These are phyloP conservation scores for Strix uralensis DNA, from an alignment of 2,113 vertebrate genomes.

Conservation along the genomic window DNA sequence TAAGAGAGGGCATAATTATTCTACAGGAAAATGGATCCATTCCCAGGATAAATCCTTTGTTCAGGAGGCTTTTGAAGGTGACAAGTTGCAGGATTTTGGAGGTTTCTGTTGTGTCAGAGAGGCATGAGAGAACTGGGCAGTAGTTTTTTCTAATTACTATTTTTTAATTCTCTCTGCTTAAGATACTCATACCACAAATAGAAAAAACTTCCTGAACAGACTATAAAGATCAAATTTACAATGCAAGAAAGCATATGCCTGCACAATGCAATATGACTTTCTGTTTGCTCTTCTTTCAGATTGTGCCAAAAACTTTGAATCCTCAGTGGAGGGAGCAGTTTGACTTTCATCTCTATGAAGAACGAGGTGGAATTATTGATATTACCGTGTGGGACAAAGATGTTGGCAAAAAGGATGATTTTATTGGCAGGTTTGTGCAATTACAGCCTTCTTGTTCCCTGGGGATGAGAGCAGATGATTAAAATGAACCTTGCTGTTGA, in stretches of 20 bases:
- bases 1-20: background rate
- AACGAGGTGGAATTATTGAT: conserved; percentile 91
- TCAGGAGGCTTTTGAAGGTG: background rate
- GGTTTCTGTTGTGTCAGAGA: background rate
- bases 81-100: background rate
- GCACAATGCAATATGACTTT: background rate
- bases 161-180: background rate
- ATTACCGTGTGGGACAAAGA: conserved; percentile 98
- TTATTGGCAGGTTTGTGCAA: conserved; percentile 91
- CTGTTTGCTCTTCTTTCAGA: conserved; percentile 72
- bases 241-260: background rate
- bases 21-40: background rate
- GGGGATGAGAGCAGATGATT: background rate
- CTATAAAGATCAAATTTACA: background rate
- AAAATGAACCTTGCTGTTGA: background rate
- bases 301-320: conserved; percentile 92
- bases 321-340: conserved; percentile 98
- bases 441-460: background rate
- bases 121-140: background rate
- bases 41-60: background rate
- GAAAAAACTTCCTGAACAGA: background rate
- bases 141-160: background rate
- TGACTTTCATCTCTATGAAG: conserved; percentile 96
- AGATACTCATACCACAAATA: background rate
- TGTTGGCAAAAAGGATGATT: conserved; percentile 93